Evolutionary conservation across 2,797 vertebrate species (phyloP).

Genomic region (Orientallactaga sibirica): DNA sequence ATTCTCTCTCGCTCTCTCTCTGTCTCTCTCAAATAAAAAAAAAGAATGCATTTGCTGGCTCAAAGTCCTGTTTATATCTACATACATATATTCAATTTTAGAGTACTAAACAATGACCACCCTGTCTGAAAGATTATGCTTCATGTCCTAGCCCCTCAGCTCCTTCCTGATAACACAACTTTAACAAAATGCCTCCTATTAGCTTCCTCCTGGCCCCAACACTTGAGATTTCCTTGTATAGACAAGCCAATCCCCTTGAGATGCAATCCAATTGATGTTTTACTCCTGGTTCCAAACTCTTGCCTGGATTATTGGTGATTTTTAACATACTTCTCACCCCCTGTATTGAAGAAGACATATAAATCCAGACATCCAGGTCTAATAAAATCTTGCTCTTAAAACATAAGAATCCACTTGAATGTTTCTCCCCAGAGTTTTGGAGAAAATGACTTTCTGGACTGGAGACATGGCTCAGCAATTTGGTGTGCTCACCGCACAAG

Average conservation of each 20-base stretch:
- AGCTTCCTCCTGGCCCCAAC: not conserved
- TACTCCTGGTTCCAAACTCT: constrained; percentile 6
- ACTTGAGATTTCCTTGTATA: not conserved
- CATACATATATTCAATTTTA: not conserved
- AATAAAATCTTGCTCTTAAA: not conserved
- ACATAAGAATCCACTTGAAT: not conserved
- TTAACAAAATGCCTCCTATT: not conserved
- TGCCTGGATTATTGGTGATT: constrained; percentile 13
- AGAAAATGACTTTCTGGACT: not conserved
- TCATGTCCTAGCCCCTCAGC: not conserved
- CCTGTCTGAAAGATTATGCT: not conserved
- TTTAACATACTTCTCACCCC: not conserved
- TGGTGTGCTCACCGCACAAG: too few relatives aligned
- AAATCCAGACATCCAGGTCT: not conserved
- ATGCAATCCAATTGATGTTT: constrained; percentile 42
- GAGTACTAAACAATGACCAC: not conserved
- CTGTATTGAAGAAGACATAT: not conserved
- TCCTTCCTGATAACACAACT: not conserved
- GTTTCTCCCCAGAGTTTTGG: not conserved
- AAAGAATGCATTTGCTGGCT: too few relatives aligned
- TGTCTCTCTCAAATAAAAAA: too few relatives aligned
- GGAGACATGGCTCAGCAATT: too few relatives aligned
- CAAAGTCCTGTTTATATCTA: not conserved
- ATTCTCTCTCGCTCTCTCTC: too few relatives aligned
- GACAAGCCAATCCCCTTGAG: not conserved